Evolutionary conservation across 2,113 vertebrate genomes (phyloP).

Genomic region (Montifringilla adamsi): DNA sequence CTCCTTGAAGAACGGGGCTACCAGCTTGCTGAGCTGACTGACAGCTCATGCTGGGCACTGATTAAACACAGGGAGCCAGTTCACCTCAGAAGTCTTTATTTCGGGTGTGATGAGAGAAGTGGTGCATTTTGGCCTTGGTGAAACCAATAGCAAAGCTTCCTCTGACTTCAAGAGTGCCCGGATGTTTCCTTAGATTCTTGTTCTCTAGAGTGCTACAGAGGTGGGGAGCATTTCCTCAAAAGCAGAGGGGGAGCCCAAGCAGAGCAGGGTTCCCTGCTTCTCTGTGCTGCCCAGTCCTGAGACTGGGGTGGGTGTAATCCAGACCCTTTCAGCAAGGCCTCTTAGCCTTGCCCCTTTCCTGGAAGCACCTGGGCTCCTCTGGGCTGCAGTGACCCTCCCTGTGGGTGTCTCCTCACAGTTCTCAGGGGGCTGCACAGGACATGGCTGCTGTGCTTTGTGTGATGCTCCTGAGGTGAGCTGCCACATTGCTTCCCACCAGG

Average conservation of each 20-base stretch:
- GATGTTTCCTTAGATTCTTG: neutral
- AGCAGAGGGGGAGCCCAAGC: neutral
- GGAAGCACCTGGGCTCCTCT: neutral
- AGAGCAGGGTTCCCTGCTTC: neutral
- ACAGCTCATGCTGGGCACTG: neutral
- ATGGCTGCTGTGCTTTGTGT: neutral
- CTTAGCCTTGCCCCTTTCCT: neutral
- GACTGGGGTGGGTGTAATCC: neutral
- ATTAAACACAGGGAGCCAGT: neutral
- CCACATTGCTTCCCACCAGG: neutral
- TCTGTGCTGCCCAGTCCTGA: neutral
- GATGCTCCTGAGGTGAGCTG: accelerated
- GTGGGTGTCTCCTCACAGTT: neutral
- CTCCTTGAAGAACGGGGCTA: neutral
- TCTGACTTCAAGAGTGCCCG: neutral
- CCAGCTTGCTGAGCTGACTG: neutral
- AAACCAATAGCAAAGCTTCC: neutral
- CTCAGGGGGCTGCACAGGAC: neutral
- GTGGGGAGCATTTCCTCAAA: neutral
- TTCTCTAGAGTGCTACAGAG: neutral
- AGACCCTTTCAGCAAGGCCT: neutral
- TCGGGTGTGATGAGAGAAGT: neutral
- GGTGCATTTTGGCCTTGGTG: neutral
- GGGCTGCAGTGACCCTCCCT: neutral
- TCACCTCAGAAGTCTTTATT: neutral